A percentile compares a stretch with the other conserved stretches of the same genome.
Evolutionary conservation across 2,888 invertebrate species (phyloP).

Genomic region (Temnothorax rugatulus): DNA sequence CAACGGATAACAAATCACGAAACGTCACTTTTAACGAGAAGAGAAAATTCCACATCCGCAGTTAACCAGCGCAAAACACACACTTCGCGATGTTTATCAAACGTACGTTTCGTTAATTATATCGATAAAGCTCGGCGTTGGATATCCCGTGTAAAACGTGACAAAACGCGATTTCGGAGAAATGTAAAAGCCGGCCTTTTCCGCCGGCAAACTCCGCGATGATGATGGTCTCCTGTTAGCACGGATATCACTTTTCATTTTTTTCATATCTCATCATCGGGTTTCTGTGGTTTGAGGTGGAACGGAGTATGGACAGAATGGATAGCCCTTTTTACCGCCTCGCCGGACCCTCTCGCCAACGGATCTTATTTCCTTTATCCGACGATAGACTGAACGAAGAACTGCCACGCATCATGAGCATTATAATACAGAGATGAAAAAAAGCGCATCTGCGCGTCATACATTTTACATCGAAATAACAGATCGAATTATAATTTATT

Average conservation of each 20-base stretch:
- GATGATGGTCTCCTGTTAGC: constrained; percentile 83
- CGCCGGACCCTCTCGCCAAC: constrained; percentile 3
- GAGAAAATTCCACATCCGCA: not conserved
- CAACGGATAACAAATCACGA: not conserved
- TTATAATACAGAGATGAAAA: not conserved
- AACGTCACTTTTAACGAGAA: not conserved
- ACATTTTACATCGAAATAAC: not conserved
- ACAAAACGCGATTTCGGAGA: constrained; percentile 60
- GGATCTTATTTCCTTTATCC: constrained; percentile 7
- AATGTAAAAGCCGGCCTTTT: constrained; percentile 69
- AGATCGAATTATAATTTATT: not conserved
- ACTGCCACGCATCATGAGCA: not conserved
- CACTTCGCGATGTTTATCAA: not conserved
- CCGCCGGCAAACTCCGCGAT: constrained; percentile 59
- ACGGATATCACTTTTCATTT: constrained; percentile 86
- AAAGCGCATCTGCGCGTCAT: not conserved
- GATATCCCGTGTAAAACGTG: not conserved
- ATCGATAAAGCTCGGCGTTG: not conserved
- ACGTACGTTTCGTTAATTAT: not conserved
- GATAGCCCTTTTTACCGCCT: constrained; percentile 2
- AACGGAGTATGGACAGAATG: not conserved
- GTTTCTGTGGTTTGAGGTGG: constrained; percentile 64
- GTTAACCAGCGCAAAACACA: not conserved
- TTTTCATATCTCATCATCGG: constrained; percentile 82
- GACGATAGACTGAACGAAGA: not conserved